Evolutionary conservation across 2,113 vertebrate genomes (phyloP).

Genomic region (Petrocephalus zakoni): DNA sequence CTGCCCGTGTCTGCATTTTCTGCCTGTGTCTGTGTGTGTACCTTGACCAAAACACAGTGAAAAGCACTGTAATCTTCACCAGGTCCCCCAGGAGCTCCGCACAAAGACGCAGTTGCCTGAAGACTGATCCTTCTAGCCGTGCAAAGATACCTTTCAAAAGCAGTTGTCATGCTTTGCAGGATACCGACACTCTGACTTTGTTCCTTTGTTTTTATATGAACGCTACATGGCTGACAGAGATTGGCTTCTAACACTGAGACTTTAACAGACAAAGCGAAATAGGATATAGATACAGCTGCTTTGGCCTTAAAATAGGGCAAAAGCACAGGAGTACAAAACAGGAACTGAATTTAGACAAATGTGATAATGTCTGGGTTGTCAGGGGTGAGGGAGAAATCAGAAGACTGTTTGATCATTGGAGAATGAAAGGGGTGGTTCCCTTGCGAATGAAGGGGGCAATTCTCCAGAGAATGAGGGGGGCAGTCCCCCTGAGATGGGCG

Average conservation of each 20-base stretch:
- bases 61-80: not conserved
- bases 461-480: not conserved
- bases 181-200: not conserved
- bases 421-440: not conserved
- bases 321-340: not conserved
- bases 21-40: not conserved
- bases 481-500: no score
- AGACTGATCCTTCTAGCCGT: not conserved
- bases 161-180: not conserved
- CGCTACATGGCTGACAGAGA: not conserved
- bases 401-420: not conserved
- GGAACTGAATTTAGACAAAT: not conserved
- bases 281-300: not conserved
- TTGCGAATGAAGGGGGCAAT: no score
- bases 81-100: not conserved
- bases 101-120: not conserved
- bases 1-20: not conserved
- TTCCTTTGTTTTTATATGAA: not conserved
- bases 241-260: not conserved
- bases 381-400: not conserved
- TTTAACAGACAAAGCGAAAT: not conserved
- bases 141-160: not conserved
- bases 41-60: not conserved
- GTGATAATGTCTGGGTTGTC: not conserved
- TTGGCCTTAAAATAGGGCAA: not conserved